Evolutionary conservation across 1,140 invertebrate genomes (phyloP).

Genomic region (Yoshiicerus persimilis): DNA sequence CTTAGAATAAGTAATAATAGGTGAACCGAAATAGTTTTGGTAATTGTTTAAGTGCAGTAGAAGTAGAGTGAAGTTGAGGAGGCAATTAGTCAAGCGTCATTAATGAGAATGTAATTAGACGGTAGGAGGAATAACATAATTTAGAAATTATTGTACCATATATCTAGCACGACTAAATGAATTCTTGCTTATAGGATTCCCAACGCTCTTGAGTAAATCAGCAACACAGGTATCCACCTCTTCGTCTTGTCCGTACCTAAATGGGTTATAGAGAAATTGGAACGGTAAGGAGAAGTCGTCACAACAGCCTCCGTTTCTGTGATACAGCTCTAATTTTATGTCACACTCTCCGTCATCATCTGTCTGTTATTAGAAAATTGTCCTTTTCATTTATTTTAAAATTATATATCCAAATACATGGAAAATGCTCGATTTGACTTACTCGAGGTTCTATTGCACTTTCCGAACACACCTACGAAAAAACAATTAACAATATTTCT

Average conservation of each 20-base stretch:
- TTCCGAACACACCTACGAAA: neutral
- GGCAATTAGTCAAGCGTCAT: neutral
- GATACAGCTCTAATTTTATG: neutral
- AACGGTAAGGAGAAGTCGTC: neutral
- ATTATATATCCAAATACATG: no score
- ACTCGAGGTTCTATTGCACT: neutral
- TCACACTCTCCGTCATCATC: neutral
- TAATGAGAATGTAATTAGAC: neutral
- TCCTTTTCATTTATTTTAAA: no score
- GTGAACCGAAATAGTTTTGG: no score
- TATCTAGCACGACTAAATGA: neutral
- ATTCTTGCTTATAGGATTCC: neutral
- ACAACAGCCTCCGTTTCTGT: neutral
- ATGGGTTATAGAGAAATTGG: neutral
- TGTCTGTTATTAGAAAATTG: neutral
- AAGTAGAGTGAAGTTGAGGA: no score
- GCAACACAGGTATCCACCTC: neutral
- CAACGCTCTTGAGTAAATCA: neutral
- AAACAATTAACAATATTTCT: neutral
- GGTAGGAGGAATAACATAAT: neutral
- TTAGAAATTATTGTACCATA: neutral
- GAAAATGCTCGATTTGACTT: neutral
- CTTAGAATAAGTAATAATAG: no score
- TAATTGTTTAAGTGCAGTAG: no score
- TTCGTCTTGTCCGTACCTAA: slow-evolving; percentile 1